These are phyloP conservation scores for Samia ricini DNA, from an alignment of 1,140 invertebrate genomes.

Conservation along the genomic window DNA sequence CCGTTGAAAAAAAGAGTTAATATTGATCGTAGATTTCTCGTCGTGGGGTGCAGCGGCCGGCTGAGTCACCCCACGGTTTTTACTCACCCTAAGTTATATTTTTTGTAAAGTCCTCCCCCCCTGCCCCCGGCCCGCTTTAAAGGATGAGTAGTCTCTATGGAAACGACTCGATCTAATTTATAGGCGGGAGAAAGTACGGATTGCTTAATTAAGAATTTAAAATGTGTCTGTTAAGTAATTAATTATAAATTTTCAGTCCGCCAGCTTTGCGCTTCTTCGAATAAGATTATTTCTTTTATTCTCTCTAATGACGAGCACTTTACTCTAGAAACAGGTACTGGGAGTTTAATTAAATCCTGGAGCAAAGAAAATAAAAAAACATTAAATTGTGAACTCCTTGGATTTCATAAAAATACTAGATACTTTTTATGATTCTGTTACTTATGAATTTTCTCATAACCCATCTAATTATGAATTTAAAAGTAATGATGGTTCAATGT, in stretches of 20 bases:
- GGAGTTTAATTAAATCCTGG: conserved; percentile 53
- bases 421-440: too few species aligned
- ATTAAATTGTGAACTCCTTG: not conserved
- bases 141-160: conserved; percentile 80
- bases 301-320: conserved; percentile 36
- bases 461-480: too few species aligned
- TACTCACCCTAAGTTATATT: conserved; percentile 79
- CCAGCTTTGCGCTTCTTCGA: conserved; percentile 42
- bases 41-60: conserved; percentile 75
- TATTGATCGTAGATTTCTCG: conserved; percentile 79
- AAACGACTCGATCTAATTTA: conserved; percentile 78
- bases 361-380: conserved; percentile 25
- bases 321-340: conserved; percentile 36
- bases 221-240: conserved; percentile 74
- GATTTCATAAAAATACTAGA: not conserved
- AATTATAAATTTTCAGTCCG: conserved; percentile 69
- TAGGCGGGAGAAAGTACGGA: conserved; percentile 75
- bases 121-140: conserved; percentile 69
- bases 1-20: conserved; percentile 78
- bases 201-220: conserved; percentile 78
- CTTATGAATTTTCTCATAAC: too few species aligned
- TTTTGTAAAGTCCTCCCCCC: conserved; percentile 73
- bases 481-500: too few species aligned
- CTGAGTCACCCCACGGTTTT: conserved; percentile 78
- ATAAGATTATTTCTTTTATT: conserved; percentile 45